phyloP scores from a whole-genome alignment of 30 jellyfish, hydroid and myxozoan genomes.

The Aurelia coerulea region DNA sequence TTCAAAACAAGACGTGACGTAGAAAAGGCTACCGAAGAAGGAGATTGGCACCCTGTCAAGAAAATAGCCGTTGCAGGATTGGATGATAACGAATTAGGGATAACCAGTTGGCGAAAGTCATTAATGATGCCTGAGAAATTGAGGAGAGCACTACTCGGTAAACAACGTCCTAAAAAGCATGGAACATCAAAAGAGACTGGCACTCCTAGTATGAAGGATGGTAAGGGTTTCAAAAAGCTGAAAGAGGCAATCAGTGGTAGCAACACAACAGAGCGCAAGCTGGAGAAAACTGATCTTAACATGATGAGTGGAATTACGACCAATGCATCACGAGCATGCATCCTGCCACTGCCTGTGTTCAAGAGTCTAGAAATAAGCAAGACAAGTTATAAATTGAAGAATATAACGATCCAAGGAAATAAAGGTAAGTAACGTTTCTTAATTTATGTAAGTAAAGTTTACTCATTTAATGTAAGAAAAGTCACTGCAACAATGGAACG shows the following conservation, averaged over 20 bases:
- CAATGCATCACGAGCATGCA: slow-evolving; percentile 10
- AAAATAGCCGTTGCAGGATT: no score
- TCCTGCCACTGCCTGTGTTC: slow-evolving; percentile 16
- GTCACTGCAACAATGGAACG: no score
- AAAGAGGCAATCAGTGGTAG: background rate
- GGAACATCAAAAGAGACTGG: no score
- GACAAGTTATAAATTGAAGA: slow-evolving; percentile 29
- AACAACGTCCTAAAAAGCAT: no score
- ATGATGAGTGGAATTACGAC: background rate
- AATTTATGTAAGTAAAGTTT: no score
- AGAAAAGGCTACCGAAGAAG: background rate
- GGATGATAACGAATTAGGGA: slow-evolving; percentile 7
- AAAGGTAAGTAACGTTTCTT: slow-evolving; percentile 14
- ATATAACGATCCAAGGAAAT: background rate
- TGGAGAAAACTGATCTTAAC: background rate
- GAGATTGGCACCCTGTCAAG: no score
- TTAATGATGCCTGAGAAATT: no score
- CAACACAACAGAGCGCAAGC: background rate
- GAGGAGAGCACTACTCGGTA: no score
- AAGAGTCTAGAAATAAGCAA: slow-evolving; percentile 33
- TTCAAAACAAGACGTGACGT: background rate
- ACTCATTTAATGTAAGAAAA: no score
- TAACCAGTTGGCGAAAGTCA: background rate
- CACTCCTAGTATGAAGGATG: background rate
- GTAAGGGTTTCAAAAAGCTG: background rate